phyloP scores from a whole-genome alignment of 2,113 vertebrate genomes.

The Cygnus buccinator region DNA sequence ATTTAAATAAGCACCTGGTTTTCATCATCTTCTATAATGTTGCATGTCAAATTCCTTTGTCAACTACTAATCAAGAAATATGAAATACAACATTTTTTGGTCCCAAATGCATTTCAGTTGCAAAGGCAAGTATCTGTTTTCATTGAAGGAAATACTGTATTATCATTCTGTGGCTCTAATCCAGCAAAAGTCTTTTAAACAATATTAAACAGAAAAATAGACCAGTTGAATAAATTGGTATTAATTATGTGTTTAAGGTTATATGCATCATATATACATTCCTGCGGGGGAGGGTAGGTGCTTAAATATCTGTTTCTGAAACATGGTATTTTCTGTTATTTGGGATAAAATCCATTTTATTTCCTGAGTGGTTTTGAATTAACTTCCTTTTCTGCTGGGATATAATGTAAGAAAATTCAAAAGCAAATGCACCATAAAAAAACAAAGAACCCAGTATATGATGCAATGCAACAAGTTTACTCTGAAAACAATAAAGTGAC shows the following conservation, averaged over 20 bases:
- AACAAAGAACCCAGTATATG: not conserved
- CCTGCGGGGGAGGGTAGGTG: fast-evolving
- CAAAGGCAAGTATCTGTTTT: not conserved
- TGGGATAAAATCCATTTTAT: not conserved
- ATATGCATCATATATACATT: not conserved
- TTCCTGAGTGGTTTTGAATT: not conserved
- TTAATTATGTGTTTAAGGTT: not conserved
- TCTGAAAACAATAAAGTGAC: not conserved
- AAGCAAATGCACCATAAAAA: not conserved
- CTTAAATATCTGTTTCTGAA: not conserved
- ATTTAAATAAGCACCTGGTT: not conserved
- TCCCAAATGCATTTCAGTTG: not conserved
- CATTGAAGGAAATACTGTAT: not conserved
- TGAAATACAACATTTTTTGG: not conserved
- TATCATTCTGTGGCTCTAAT: not conserved
- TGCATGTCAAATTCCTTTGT: not conserved
- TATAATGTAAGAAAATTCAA: not conserved
- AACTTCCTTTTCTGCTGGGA: not conserved
- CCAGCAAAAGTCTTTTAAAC: not conserved
- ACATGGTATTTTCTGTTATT: not conserved
- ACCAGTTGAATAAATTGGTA: not conserved
- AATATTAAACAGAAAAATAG: not conserved
- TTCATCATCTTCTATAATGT: not conserved
- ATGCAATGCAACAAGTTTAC: not conserved
- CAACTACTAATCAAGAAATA: not conserved